Evolutionary conservation across 2,113 vertebrate species (phyloP), one percentile per base, ranked within the genome.

Genomic region (Peromyscus maniculatus): DNA sequence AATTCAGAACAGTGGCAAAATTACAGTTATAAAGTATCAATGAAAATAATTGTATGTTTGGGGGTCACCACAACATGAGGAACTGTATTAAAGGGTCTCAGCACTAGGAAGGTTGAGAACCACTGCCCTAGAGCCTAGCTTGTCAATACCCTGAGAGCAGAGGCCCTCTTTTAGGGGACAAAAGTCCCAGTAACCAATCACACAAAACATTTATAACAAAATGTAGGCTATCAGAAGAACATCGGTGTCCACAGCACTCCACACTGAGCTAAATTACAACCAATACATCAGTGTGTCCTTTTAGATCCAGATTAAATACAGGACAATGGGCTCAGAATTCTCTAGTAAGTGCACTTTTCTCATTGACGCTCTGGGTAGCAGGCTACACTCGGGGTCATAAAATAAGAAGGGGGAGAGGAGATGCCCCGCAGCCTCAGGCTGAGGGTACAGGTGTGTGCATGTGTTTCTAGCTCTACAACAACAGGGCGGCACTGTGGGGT

Each of bases 391-490:
- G 62, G 80, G 39, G 87, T 33, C 46, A 89, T 67, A 46, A 15
- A 95, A 87, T 93, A 91, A 94, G 28, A 82, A 92, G 71, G 57
- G 26, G 39, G 4, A 19, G 4, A 92, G 92, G 90, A 64, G 93
- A 94, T 77, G 43, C 59, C 36, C 77, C 77, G n/a, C 9, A 71
- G 66, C 66, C 78, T 11, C 69, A 46, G 22, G 62, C 80, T 82
- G 64, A 95, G 59, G 92, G 71, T 57, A 39, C 49, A 87, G 89
- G 86, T 22, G 39, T 49, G 7, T 39, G n/a, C 83, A 43, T 78
- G 43, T 95, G 24, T 52, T 84, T n/a, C 17, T 57, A 86, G 31
- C 31, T 82, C 19, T n/a, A 66, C 4, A 31, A 31, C 59, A 43
- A 49, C 46, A 49, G n/a, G n/a, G 15, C 9, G 22, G 59, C 24